These are phyloP conservation scores for Taurulus bubalis DNA, from an alignment of 2,113 vertebrate genomes.

Conservation along the genomic window DNA sequence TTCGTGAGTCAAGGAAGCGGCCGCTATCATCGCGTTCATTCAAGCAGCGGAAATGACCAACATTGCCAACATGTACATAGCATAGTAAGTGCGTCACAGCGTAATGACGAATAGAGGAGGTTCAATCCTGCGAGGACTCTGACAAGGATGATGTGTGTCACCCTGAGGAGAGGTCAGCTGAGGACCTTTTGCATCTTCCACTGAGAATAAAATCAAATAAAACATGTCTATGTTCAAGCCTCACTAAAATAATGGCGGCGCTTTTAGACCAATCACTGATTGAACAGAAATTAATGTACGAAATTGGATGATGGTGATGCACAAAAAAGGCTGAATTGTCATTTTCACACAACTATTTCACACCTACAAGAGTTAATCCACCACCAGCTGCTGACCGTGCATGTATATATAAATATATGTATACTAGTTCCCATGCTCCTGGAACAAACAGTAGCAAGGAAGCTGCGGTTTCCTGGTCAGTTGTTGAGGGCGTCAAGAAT, in stretches of 20 bases:
- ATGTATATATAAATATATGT: background rate
- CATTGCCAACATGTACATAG: background rate
- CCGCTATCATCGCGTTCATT: background rate
- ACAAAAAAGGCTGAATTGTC: too few species aligned
- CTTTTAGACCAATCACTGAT: too few species aligned
- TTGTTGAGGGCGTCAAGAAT: background rate
- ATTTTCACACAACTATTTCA: too few species aligned
- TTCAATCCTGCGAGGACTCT: background rate
- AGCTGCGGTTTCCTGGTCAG: slow-evolving; percentile 10
- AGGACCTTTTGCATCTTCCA: background rate
- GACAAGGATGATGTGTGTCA: background rate
- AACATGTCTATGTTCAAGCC: too few species aligned
- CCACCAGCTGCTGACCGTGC: background rate
- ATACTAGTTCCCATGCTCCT: slow-evolving; percentile 16
- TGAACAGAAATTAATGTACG: too few species aligned
- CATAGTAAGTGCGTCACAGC: background rate
- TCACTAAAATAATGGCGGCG: too few species aligned
- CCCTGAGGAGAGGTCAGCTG: slow-evolving; percentile 1
- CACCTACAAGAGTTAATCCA: too few species aligned
- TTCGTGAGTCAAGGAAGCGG: slow-evolving; percentile 26
- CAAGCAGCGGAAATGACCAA: slow-evolving; percentile 4
- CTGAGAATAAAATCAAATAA: background rate
- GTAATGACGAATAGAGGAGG: background rate
- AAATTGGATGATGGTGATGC: too few species aligned
- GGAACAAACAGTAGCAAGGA: background rate